Evolutionary conservation across 2,113 vertebrate genomes (phyloP), one percentile per base, ranked within the genome.

Genomic region (Apodemus sylvaticus): DNA sequence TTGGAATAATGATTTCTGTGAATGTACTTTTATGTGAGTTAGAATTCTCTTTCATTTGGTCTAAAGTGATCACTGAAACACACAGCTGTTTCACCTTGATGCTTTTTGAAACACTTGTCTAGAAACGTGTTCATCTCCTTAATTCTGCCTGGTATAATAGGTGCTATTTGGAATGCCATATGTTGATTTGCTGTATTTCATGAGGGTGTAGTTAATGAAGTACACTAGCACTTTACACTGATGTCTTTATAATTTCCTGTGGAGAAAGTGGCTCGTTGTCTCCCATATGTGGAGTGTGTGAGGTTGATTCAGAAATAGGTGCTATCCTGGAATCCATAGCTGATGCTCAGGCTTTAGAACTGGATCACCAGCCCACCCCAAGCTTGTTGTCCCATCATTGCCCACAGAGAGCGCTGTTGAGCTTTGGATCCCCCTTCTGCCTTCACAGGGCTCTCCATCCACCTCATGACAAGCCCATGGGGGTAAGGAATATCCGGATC

Each of bases 41-140:
- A 78, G 55, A 79, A 36, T 91, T 83, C 36, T 70, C 74, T 78
- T 77, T 96, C 22, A n/a, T 94, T 83, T 92, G 71, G 0, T 92
- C 62, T 87, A 26, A 85, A 94, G 64, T 3, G 39, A 34, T 9
- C 74, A 5, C 20, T 78, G 34, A 89, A 78, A 68, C 39, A 7
- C 48, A 36, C 85, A 86, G 58, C 4, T 66, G 64, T 90, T 58
- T 83, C 48, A 88, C 66, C 39, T 79, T 1, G n/a, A 20, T 42
- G n/a, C 39, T 66, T 36, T 86, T 73, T 74, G 36, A 87, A 58
- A 62, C 42, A 13, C 12, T 60, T 31, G 36, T 64, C 48, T 13
- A 19, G 53, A 79, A 66, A 2, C 2, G 42, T 48, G 17, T 68
- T 22, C 10, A 62, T 42, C 12, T 14, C 31, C 34, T 71, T 58